These are phyloP conservation scores for Tetranychus cinnabarinus DNA, from an alignment of 1,140 invertebrate genomes.

Conservation along the genomic window DNA sequence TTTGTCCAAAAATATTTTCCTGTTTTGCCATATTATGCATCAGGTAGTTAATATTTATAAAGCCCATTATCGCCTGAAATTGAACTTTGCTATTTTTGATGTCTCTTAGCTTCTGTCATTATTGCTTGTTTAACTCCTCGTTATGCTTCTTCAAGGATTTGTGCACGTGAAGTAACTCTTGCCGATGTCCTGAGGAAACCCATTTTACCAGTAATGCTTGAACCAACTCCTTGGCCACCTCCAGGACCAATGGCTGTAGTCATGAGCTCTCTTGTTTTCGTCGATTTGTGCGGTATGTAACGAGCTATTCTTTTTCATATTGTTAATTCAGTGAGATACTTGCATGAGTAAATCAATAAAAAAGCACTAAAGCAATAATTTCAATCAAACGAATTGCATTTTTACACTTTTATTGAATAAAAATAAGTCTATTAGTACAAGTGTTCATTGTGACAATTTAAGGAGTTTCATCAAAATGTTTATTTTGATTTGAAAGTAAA, in stretches of 20 bases:
- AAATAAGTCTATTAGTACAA: no score
- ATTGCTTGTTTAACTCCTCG: slow-evolving; percentile 23
- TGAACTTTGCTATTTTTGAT: slow-evolving; percentile 16
- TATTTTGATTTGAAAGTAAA: not conserved
- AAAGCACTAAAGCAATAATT: no score
- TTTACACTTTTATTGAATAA: no score
- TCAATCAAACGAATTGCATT: no score
- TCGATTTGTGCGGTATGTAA: slow-evolving; percentile 22
- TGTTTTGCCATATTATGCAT: not conserved
- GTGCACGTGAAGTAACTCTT: slow-evolving; percentile 24
- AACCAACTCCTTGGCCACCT: slow-evolving; percentile 24
- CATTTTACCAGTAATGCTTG: slow-evolving; percentile 24
- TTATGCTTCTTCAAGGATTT: slow-evolving; percentile 23
- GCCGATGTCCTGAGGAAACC: slow-evolving; percentile 25
- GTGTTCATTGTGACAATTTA: no score
- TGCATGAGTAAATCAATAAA: no score
- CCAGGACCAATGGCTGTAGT: slow-evolving; percentile 24
- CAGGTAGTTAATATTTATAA: not conserved
- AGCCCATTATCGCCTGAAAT: slow-evolving; percentile 17
- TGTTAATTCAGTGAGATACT: no score
- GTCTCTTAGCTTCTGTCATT: slow-evolving; percentile 17
- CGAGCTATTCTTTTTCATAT: no score
- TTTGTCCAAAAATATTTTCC: slow-evolving; percentile 22
- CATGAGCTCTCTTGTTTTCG: slow-evolving; percentile 23
- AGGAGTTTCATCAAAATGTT: not conserved